Evolutionary conservation across 2,113 vertebrate genomes (phyloP), one percentile per base, ranked within the genome.

Genomic region (Conger conger): DNA sequence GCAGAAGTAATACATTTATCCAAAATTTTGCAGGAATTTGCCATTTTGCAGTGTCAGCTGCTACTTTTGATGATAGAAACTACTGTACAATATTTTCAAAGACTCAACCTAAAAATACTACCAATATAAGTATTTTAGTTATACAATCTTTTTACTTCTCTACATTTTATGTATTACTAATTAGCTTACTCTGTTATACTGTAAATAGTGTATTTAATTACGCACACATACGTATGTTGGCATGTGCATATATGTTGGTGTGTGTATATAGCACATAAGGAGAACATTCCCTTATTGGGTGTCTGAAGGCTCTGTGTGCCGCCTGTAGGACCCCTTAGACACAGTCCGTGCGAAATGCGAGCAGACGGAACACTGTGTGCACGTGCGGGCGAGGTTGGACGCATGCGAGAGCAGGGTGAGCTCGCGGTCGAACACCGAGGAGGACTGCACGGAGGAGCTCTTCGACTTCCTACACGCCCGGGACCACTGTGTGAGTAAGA

Each of bases 401-500:
- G n/a, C 84, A 23, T 98, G 97, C 36, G 93, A 95, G 4, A 85
- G 92, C 0, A 91, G 97, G 3, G 96, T 97, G 2, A 86, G 90
- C 68, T 96, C 96, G 6, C 93, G 96, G 53, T 95, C 96, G 81
- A 54, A 87, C 3, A 98, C 97, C 0, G 76, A 81, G 8, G 98
- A 99, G 88, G 95, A 97, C 3, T 98, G 98, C 89, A 97, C 96
- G 0, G 97, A 98, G 89, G 98, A 99, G 91, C 96, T 99, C 1
- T 97, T 99, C 68, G 97, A 99, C 86, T 98, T 99, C 88, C 90
- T 99, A 83, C 97, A 98, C 4, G 97, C 97, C 81, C 94, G 97
- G 85, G 97, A 98, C 91, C 97, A 98, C 90, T 98, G 97, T 9
- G 98, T 98, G 91, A 97, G 94, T 94, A 33, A 85, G 45, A 50